phyloP scores from a whole-genome alignment of 1,140 invertebrate genomes.

The Zaprionus davidi region DNA sequence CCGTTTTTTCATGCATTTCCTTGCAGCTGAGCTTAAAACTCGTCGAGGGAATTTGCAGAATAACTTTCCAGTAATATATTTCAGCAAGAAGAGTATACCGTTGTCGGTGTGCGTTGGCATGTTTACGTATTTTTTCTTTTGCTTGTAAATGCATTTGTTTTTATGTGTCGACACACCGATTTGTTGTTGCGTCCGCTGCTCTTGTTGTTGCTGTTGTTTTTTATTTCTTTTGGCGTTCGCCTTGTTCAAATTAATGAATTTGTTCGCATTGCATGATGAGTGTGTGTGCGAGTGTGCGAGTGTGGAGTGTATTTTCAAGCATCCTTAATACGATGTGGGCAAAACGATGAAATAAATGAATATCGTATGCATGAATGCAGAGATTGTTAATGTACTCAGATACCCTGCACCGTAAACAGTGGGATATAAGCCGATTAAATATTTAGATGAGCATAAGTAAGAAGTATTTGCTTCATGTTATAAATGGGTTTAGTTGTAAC shows the following conservation, averaged over 20 bases:
- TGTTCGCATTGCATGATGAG: constrained; percentile 50
- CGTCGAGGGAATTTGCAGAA: too few species aligned
- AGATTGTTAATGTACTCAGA: constrained; percentile 2
- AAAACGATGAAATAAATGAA: constrained; percentile 32
- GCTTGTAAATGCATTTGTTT: constrained; percentile 63
- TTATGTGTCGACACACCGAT: constrained; percentile 52
- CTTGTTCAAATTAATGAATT: constrained; percentile 74
- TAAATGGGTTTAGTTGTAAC: too few species aligned
- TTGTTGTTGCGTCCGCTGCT: constrained; percentile 40
- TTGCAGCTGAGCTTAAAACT: not conserved
- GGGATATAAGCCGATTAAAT: not conserved
- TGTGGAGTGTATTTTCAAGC: constrained; percentile 27
- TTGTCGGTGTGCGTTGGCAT: not conserved
- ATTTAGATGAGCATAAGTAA: not conserved
- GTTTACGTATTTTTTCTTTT: constrained; percentile 27
- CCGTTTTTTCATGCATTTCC: not conserved
- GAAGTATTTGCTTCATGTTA: too few species aligned
- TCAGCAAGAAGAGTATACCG: not conserved
- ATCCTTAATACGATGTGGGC: constrained; percentile 31
- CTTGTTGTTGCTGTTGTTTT: constrained; percentile 22
- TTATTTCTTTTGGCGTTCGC: constrained; percentile 33
- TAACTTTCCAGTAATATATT: not conserved
- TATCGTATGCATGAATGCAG: constrained; percentile 13
- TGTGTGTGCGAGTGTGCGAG: constrained; percentile 28
- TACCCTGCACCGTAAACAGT: not conserved